A percentile compares a stretch with the other conserved stretches of the same genome.
Evolutionary conservation across 2,113 vertebrate species (phyloP).

Genomic region (Salvator merianae): DNA sequence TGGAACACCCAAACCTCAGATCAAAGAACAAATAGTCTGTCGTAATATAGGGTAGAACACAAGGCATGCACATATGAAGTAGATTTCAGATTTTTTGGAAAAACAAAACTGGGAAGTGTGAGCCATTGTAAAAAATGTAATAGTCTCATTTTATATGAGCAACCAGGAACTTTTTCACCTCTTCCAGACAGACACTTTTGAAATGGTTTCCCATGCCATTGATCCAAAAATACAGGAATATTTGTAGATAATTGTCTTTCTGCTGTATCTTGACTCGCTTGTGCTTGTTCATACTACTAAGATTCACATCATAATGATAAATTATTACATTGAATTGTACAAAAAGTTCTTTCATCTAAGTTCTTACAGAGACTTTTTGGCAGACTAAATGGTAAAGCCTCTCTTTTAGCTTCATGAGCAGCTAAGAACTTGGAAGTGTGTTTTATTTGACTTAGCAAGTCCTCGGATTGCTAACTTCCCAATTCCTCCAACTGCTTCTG

Average conservation of each 20-base stretch:
- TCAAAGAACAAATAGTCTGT: not conserved
- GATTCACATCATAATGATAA: not conserved
- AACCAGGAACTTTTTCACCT: not conserved
- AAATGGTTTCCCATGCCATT: slow-evolving; percentile 3
- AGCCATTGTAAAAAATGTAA: not conserved
- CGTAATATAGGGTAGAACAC: not conserved
- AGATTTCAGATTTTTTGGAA: not conserved
- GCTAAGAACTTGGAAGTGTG: not conserved
- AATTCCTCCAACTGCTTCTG: not conserved
- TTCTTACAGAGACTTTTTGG: not conserved
- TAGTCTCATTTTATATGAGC: not conserved
- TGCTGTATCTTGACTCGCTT: slow-evolving; percentile 2
- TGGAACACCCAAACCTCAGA: not conserved
- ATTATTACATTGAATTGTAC: not conserved
- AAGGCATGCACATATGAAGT: not conserved
- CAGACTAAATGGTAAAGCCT: not conserved
- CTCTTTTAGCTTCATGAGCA: not conserved
- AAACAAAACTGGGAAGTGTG: not conserved
- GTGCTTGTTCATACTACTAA: not conserved
- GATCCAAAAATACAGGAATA: slow-evolving; percentile 1
- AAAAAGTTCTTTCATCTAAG: not conserved
- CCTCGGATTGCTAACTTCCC: not conserved
- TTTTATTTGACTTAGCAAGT: not conserved
- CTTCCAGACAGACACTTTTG: not conserved
- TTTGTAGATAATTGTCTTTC: not conserved